Conservation (phyloP, 1,140 invertebrate genomes). For the Monochamus saltuarius region DNA sequence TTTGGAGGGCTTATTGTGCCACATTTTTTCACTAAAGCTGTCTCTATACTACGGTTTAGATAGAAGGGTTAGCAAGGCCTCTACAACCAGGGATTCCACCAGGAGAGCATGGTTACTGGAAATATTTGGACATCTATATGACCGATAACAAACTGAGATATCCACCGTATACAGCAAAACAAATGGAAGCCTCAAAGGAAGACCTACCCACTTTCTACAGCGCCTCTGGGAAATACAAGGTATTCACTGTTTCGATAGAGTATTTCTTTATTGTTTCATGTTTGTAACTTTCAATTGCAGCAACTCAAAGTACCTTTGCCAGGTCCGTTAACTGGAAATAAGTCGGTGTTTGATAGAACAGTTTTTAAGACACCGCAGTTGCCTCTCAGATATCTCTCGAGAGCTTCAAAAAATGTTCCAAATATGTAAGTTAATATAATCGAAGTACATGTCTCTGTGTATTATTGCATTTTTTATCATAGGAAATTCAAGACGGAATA, state of each 20-base stretch:
- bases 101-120: constrained; percentile 41
- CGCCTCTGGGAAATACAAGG: constrained; percentile 35
- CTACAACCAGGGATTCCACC: constrained; percentile 44
- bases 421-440: constrained; percentile 33
- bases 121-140: constrained; percentile 48
- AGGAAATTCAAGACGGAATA: constrained; percentile 44
- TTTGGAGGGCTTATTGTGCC: neutral
- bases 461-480: constrained; percentile 22
- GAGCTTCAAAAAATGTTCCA: constrained; percentile 28
- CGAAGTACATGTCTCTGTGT: neutral
- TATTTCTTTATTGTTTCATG: neutral
- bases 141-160: constrained; percentile 42
- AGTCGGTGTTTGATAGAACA: constrained; percentile 21
- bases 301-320: constrained; percentile 16
- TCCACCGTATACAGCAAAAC: constrained; percentile 36
- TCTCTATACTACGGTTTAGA: constrained; percentile 30
- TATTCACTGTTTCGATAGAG: neutral
- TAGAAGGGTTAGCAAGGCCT: constrained; percentile 39
- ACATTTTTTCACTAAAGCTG: neutral
- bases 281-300: constrained; percentile 10
- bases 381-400: constrained; percentile 23
- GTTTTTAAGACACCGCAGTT: constrained; percentile 14
- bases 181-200: constrained; percentile 41
- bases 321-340: constrained; percentile 18
- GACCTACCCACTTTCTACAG: constrained; percentile 48